These are phyloP conservation scores for Clarias pachynema DNA, from an alignment of 2,797 vertebrate species.

Conservation along the genomic window DNA sequence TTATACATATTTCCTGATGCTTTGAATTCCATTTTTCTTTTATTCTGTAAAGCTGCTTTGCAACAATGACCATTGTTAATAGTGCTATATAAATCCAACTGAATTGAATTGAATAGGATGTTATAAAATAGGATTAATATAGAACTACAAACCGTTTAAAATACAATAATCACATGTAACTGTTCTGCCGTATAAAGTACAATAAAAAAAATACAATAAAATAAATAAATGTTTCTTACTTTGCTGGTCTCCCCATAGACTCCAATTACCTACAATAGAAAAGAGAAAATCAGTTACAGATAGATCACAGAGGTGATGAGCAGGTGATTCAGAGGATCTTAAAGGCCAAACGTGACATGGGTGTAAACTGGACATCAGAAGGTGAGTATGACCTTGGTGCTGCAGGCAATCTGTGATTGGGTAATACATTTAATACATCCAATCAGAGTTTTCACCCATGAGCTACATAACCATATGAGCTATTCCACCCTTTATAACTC, in stretches of 20 bases:
- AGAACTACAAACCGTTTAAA: not conserved
- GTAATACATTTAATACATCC: slow-evolving; percentile 2
- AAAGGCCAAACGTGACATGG: slow-evolving; percentile 24
- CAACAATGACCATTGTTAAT: too few species aligned
- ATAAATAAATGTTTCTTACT: slow-evolving; percentile 82
- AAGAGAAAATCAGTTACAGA: slow-evolving; percentile 47
- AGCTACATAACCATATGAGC: not conserved
- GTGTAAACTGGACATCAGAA: slow-evolving; percentile 37
- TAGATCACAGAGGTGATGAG: slow-evolving; percentile 32
- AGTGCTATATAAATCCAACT: too few species aligned
- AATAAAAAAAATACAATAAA: not conserved
- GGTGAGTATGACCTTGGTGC: slow-evolving; percentile 24
- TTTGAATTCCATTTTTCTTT: too few species aligned
- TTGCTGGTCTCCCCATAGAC: slow-evolving; percentile 96
- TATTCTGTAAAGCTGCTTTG: too few species aligned
- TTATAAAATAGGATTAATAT: not conserved
- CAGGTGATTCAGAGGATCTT: slow-evolving; percentile 8
- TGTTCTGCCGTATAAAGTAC: not conserved
- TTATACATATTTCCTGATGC: too few species aligned
- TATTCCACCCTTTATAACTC: not conserved
- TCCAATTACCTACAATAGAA: slow-evolving; percentile 92
- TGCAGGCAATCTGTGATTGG: slow-evolving; percentile 2
- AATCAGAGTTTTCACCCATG: slow-evolving; percentile 17
- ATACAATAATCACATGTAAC: not conserved
- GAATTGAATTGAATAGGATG: too few species aligned